A percentile compares a stretch with the other conserved stretches of the same genome.
phyloP scores from a whole-genome alignment of 2,888 invertebrate species.

The Keiferia lycopersicella region DNA sequence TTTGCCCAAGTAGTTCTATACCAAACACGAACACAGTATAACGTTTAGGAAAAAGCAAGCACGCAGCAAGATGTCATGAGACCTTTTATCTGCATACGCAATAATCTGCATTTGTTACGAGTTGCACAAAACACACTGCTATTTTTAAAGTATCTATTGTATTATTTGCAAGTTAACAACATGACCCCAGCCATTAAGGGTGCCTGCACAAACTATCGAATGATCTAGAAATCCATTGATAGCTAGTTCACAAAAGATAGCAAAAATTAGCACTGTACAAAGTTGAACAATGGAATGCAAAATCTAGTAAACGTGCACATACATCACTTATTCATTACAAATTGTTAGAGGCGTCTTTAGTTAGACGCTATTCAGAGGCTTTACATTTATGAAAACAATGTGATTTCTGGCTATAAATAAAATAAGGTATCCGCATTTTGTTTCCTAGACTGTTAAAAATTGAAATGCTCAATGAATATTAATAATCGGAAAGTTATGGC shows the following conservation, averaged over 20 bases:
- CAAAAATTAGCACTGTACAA: not conserved
- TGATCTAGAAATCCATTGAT: slow-evolving; percentile 9
- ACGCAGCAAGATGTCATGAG: too few species aligned
- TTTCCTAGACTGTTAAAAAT: not conserved
- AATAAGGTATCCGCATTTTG: not conserved
- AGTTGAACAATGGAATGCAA: slow-evolving; percentile 5
- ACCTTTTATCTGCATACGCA: too few species aligned
- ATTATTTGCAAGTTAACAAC: not conserved
- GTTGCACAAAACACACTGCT: too few species aligned
- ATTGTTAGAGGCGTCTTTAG: not conserved
- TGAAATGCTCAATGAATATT: too few species aligned
- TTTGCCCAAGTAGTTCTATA: not conserved
- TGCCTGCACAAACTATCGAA: slow-evolving; percentile 7
- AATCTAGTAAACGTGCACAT: slow-evolving; percentile 19
- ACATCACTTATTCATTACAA: slow-evolving; percentile 7
- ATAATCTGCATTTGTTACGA: too few species aligned
- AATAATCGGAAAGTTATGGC: too few species aligned
- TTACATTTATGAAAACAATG: not conserved
- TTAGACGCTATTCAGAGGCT: not conserved
- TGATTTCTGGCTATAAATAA: not conserved
- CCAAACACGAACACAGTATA: not conserved
- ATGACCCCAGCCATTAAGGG: not conserved
- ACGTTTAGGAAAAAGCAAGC: too few species aligned
- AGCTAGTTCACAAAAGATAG: not conserved
- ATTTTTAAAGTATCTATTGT: not conserved